phyloP scores from a whole-genome alignment of 92 coral and sea anemone genomes.

The Muricea muricata region DNA sequence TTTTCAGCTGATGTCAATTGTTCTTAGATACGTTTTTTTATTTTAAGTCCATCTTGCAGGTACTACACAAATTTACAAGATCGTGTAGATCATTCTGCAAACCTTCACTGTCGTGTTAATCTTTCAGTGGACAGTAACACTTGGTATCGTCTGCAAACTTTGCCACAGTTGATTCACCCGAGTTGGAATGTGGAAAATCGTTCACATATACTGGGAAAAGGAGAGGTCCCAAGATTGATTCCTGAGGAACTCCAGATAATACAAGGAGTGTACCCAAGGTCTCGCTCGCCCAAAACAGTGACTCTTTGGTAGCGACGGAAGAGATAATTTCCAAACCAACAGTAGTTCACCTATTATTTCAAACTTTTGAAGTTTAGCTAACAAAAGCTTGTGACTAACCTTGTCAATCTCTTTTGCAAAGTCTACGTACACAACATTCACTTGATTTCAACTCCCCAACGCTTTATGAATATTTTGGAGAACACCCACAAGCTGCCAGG shows the following conservation, averaged over 20 bases:
- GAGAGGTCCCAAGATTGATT: slow-evolving; percentile 37
- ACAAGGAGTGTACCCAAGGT: neutral
- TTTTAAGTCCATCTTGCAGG: neutral
- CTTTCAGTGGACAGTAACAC: slow-evolving; percentile 7
- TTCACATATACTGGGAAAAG: slow-evolving; percentile 1
- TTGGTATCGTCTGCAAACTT: slow-evolving; percentile 23
- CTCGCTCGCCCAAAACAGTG: neutral
- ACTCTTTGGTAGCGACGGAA: slow-evolving; percentile 3
- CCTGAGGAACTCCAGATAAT: slow-evolving; percentile 20
- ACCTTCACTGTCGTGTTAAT: slow-evolving; percentile 1
- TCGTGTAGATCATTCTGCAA: slow-evolving; percentile 5
- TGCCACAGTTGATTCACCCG: neutral
- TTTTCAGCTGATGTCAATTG: too few relatives aligned
- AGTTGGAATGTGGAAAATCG: neutral
- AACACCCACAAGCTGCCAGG: neutral
- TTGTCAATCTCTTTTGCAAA: neutral
- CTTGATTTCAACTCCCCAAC: slow-evolving; percentile 14
- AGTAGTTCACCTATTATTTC: slow-evolving; percentile 11
- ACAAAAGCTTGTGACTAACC: slow-evolving; percentile 8
- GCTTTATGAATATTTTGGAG: neutral
- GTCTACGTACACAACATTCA: neutral
- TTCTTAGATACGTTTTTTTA: too few relatives aligned
- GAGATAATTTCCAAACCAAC: slow-evolving; percentile 15
- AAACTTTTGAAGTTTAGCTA: slow-evolving; percentile 12
- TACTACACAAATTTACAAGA: neutral